A percentile compares a stretch with the other conserved stretches of the same genome.
Conservation (phyloP, 2,888 invertebrate genomes). For the Thalpophila matura region DNA sequence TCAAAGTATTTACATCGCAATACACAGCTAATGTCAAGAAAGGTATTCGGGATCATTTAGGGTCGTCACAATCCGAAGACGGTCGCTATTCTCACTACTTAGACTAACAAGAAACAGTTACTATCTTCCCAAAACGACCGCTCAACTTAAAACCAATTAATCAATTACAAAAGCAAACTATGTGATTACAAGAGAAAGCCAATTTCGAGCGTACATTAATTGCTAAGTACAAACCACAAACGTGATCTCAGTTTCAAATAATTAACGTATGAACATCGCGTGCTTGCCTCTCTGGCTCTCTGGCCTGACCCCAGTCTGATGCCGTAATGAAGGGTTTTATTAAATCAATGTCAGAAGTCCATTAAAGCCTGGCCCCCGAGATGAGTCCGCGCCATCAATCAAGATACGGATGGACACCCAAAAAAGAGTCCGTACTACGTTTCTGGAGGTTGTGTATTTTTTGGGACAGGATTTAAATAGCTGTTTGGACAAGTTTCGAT, state of each 20-base stretch:
- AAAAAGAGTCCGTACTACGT: slow-evolving; percentile 66
- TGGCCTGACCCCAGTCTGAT: slow-evolving; percentile 74
- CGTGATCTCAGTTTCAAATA: slow-evolving; percentile 70
- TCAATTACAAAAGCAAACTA: slow-evolving; percentile 65
- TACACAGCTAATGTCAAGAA: slow-evolving; percentile 56
- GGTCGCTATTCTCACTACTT: slow-evolving; percentile 26
- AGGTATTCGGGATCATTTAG: slow-evolving; percentile 52
- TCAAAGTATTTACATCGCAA: slow-evolving; percentile 59
- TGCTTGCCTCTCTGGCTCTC: slow-evolving; percentile 41
- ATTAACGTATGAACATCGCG: slow-evolving; percentile 65
- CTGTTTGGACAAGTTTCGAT: slow-evolving; percentile 56
- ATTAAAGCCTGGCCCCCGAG: slow-evolving; percentile 82
- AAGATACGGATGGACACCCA: slow-evolving; percentile 78
- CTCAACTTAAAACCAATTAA: slow-evolving; percentile 57
- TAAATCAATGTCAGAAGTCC: slow-evolving; percentile 90
- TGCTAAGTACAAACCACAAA: slow-evolving; percentile 61
- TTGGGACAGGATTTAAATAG: slow-evolving; percentile 71
- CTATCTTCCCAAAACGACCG: slow-evolving; percentile 31
- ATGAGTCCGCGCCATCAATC: slow-evolving; percentile 83
- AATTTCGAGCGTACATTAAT: slow-evolving; percentile 68
- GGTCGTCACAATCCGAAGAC: slow-evolving; percentile 20
- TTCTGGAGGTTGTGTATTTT: slow-evolving; percentile 69
- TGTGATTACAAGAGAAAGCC: slow-evolving; percentile 70
- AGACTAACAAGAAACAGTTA: slow-evolving; percentile 32
- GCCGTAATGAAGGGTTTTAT: slow-evolving; percentile 89